Evolutionary conservation across 2,888 invertebrate species (phyloP), one percentile per base, ranked within the genome.

Genomic region (Zaprionus lineosus): DNA sequence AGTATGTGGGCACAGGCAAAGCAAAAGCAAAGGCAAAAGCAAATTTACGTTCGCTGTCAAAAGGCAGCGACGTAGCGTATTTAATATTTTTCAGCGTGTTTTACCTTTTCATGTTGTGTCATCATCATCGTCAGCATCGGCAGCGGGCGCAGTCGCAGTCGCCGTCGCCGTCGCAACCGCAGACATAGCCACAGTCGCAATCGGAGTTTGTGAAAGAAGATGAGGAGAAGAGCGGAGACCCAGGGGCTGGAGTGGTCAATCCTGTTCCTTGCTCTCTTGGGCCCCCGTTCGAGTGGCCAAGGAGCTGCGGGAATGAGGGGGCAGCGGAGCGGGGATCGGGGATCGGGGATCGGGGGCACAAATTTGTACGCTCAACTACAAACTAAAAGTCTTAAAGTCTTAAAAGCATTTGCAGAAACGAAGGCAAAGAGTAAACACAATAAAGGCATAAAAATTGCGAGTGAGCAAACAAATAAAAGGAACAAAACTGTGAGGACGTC

Each of bases 31-130:
- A 48, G 74, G 67, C 79, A 83, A 86, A 81, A 85, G 82, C 77
- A 87, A 87, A 87, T 87, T 87, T 87, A 87, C 88, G 87, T 87
- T 73, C 83, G 86, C 88, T 87, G 88, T 87, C 87, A 87, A 84
- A 85, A 87, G 86, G 76, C 77, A 77, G 84, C 86, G 81, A 77
- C 81, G 84, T 72, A 79, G 86, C 86, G 86, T 86, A 86, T 87
- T 86, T 87, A 87, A 86, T 87, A 87, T 87, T 86, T 87, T 86
- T 86, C 79, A 86, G 84, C 86, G 86, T 86, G 84, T 84, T 86
- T 86, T 86, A 86, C 86, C 87, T 86, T 86, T 86, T 87, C 87
- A 86, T 87, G 86, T 87, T 87, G 86, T 86, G 86, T 86, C 86
- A 86, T 86, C 86, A 84, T 87, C 87, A 87, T 85, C 83, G 70